Percentiles rank a stretch among this genome's conserved stretches.
Conservation (phyloP, 2,888 invertebrate species). For the Xestia xanthographa region DNA sequence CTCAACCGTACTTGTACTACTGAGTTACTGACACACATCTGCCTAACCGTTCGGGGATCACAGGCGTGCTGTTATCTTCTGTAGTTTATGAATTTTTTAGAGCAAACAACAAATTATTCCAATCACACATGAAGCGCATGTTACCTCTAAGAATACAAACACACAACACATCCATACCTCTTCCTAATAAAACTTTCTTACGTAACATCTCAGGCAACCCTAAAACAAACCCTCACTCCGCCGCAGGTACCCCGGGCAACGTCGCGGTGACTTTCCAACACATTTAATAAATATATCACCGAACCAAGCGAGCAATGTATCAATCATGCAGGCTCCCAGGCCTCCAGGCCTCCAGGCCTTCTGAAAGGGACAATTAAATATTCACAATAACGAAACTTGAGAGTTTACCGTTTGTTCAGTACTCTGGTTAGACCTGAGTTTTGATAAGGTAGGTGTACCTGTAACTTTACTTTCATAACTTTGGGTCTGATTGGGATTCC, state of each 20-base stretch:
- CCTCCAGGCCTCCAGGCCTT: constrained; percentile 16
- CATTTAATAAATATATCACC: constrained; percentile 49
- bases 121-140: not conserved
- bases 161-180: not conserved
- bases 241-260: constrained; percentile 28
- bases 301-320: constrained; percentile 26
- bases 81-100: not conserved
- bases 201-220: constrained; percentile 28
- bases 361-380: constrained; percentile 53
- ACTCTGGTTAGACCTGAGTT: constrained; percentile 8
- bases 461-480: constrained; percentile 26
- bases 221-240: constrained; percentile 31
- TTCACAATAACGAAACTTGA: constrained; percentile 40
- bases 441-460: not conserved
- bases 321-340: constrained; percentile 45
- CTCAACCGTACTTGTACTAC: not conserved
- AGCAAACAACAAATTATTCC: not conserved
- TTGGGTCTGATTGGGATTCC: constrained; percentile 19
- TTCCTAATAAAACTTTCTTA: not conserved
- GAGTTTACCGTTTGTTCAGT: constrained; percentile 25
- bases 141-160: constrained; percentile 5
- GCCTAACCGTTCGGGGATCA: not conserved
- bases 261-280: constrained; percentile 39
- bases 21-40: not conserved
- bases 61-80: not conserved